phyloP scores from a whole-genome alignment of 2,888 invertebrate genomes.

The Heliconius aoede region DNA sequence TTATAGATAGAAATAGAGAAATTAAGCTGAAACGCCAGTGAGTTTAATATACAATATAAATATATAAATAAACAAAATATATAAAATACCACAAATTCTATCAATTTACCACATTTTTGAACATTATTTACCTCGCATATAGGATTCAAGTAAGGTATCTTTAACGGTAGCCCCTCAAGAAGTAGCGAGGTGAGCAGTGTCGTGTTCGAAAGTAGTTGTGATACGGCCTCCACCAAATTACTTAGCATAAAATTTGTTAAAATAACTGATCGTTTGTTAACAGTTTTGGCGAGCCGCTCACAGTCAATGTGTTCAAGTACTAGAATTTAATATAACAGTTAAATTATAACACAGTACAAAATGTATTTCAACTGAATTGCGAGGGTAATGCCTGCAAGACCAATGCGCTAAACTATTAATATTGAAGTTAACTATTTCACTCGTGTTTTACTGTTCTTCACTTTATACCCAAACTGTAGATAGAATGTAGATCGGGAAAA shows the following conservation, averaged over 20 bases:
- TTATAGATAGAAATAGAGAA: too few relatives aligned
- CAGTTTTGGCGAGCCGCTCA: constrained; percentile 84
- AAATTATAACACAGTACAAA: neutral
- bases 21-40: too few relatives aligned
- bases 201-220: constrained; percentile 85
- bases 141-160: constrained; percentile 85
- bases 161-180: constrained; percentile 89
- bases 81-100: neutral
- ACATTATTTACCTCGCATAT: constrained; percentile 77
- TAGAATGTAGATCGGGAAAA: neutral
- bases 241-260: constrained; percentile 88
- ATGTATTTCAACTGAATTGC: too few relatives aligned
- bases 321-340: constrained; percentile 45
- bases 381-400: neutral
- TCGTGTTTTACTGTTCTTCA: neutral
- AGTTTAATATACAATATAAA: too few relatives aligned
- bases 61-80: too few relatives aligned
- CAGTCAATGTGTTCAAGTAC: constrained; percentile 82
- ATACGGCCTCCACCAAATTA: constrained; percentile 86
- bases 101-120: neutral
- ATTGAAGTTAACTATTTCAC: neutral
- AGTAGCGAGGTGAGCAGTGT: constrained; percentile 85
- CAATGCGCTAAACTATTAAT: neutral
- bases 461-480: neutral
- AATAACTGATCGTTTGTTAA: constrained; percentile 85